Evolutionary conservation across 2,797 vertebrate species (phyloP), one percentile per base, ranked within the genome.

Genomic region (Peromyscus aztecus): DNA sequence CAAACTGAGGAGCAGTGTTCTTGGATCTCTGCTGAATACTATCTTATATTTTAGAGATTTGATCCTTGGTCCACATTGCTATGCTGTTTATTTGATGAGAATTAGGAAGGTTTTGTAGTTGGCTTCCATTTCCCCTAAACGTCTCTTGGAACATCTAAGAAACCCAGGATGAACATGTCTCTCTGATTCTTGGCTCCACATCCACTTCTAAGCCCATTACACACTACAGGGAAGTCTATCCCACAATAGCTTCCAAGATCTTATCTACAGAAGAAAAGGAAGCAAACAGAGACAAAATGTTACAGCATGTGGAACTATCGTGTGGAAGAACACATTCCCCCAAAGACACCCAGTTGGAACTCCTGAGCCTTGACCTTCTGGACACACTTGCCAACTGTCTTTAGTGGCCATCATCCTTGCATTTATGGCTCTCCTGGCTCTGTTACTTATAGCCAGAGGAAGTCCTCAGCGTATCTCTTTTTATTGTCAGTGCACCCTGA

Each of bases 401-500:
- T 57, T 90, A 88, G 63, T 14, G 31, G 63, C n/a, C 59, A 52
- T 82, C 46, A 23, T 76, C 55, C 0, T 29, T 81, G 46, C 59
- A 59, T 94, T 90, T 77, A 75, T n/a, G 23, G 59, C 23, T 34
- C 2, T 63, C 57, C 14, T 14, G 84, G 37, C 63, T 69, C 71
- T 63, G 6, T 84, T 96, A 78, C 87, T 96, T 96, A 69, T 4
- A 37, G 63, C 71, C 71, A 94, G 97, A 97, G 76, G 69, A 93
- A 37, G 12, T 89, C 86, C 59, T 87, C 92, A 91, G 93, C 81
- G 29, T 96, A 95, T 95, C 97, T 98, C 93, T 95, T 23, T 93
- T 40, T 4, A n/a, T 69, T 59, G n/a, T 96, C 84, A 81, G 23
- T 59, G 40, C 24, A 49, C 67, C 80, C 73, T n/a, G 87, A 82